Percentiles rank a stretch among this genome's conserved stretches.
phyloP scores from a whole-genome alignment of 2,888 invertebrate species.

The Apocheima hispidaria region DNA sequence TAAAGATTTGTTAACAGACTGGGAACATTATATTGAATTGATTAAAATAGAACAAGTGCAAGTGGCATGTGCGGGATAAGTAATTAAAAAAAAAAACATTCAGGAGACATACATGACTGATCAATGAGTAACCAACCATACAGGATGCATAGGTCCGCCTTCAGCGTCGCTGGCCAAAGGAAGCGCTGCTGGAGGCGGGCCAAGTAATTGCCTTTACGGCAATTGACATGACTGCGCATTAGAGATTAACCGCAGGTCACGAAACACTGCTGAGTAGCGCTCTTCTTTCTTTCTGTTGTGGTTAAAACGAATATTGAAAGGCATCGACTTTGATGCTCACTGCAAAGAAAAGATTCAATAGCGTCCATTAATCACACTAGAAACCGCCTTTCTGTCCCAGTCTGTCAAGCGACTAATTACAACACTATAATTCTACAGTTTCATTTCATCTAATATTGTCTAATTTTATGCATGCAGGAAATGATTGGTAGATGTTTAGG shows the following conservation, averaged over 20 bases:
- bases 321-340: not conserved
- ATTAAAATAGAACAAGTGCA: not conserved
- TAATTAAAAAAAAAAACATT: not conserved
- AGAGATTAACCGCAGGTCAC: constrained; percentile 4
- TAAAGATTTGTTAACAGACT: no score
- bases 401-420: no score
- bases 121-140: constrained; percentile 12
- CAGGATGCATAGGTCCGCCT: constrained; percentile 31
- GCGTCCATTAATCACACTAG: no score
- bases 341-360: not conserved
- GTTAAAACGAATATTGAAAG: no score
- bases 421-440: no score
- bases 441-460: no score
- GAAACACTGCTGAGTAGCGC: not conserved
- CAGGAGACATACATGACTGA: not conserved
- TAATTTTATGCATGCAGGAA: not conserved
- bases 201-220: constrained; percentile 52
- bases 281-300: constrained; percentile 5
- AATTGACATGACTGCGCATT: constrained; percentile 44
- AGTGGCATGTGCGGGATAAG: not conserved
- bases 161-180: constrained; percentile 35
- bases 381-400: no score
- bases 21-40: no score
- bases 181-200: constrained; percentile 50
- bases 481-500: no score